phyloP scores from a whole-genome alignment of 1,140 invertebrate genomes.

The Nephila pilipes region DNA sequence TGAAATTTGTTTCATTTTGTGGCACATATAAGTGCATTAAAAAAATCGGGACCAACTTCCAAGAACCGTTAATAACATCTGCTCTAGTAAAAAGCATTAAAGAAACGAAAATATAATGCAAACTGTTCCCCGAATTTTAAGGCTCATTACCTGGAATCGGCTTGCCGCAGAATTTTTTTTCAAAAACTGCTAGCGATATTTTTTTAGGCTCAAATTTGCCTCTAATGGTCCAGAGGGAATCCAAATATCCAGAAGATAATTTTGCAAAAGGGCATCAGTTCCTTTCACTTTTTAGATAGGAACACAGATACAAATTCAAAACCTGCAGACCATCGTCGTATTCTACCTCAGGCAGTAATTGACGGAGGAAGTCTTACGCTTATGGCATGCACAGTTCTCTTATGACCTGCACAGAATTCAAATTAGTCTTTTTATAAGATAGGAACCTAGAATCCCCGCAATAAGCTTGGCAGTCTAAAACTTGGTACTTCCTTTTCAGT shows the following conservation, averaged over 20 bases:
- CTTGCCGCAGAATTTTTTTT: background rate
- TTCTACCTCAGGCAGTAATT: background rate
- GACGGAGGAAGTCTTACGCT: constrained; percentile 3
- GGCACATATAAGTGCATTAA: background rate
- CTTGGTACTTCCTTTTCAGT: background rate
- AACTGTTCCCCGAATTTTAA: constrained; percentile 49
- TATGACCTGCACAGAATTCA: constrained; percentile 25
- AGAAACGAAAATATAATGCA: constrained; percentile 16
- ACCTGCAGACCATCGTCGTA: background rate
- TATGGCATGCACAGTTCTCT: constrained; percentile 6
- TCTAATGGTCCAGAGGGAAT: constrained; percentile 32
- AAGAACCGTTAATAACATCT: constrained; percentile 43
- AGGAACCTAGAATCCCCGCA: background rate
- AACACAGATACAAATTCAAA: background rate
- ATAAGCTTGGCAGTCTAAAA: background rate
- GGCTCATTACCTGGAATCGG: constrained; percentile 38
- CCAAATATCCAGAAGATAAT: constrained; percentile 27
- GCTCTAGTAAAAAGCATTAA: constrained; percentile 32
- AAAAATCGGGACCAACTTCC: background rate
- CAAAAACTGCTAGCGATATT: background rate
- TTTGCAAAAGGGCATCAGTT: constrained; percentile 18
- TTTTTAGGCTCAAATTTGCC: constrained; percentile 22
- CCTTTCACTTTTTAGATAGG: background rate
- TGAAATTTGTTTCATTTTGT: background rate
- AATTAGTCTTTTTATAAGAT: constrained; percentile 13